phyloP scores from a whole-genome alignment of 2,888 invertebrate genomes.

The Nomada fabriciana region DNA sequence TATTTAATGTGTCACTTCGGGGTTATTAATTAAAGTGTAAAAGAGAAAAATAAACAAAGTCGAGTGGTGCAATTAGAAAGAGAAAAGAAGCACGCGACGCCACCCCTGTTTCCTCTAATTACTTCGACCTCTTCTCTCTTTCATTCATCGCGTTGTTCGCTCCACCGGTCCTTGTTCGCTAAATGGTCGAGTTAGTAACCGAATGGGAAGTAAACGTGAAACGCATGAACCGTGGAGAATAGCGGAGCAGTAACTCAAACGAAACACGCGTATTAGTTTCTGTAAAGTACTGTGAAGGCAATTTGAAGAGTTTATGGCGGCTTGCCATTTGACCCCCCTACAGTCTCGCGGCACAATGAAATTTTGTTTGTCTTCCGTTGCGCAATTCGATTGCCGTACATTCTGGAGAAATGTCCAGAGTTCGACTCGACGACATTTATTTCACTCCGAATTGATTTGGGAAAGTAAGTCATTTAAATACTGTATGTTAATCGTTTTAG shows the following conservation, averaged over 20 bases:
- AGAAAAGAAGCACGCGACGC: not conserved
- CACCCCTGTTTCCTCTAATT: constrained; percentile 24
- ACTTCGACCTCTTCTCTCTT: constrained; percentile 1
- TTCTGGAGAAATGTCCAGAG: not conserved
- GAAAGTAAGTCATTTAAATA: no score
- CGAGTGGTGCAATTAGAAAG: not conserved
- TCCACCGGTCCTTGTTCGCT: constrained; percentile 24
- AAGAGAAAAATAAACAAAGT: no score
- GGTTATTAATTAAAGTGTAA: no score
- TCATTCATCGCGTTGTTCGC: constrained; percentile 1
- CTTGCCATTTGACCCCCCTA: constrained; percentile 28
- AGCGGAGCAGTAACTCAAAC: constrained; percentile 40
- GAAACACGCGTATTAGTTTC: constrained; percentile 49
- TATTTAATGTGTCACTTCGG: no score
- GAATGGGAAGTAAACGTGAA: constrained; percentile 44
- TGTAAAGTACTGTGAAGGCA: constrained; percentile 31
- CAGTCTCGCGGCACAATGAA: not conserved
- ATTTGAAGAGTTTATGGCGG: constrained; percentile 38
- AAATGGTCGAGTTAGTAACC: constrained; percentile 46
- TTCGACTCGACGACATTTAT: not conserved
- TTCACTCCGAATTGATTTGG: no score
- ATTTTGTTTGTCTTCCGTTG: not conserved
- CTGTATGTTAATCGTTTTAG: no score
- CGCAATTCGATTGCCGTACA: not conserved
- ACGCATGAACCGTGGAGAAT: constrained; percentile 45